Evolutionary conservation across 2,888 invertebrate species (phyloP), one percentile per base, ranked within the genome.

Genomic region (Chaitophorus viminalis): DNA sequence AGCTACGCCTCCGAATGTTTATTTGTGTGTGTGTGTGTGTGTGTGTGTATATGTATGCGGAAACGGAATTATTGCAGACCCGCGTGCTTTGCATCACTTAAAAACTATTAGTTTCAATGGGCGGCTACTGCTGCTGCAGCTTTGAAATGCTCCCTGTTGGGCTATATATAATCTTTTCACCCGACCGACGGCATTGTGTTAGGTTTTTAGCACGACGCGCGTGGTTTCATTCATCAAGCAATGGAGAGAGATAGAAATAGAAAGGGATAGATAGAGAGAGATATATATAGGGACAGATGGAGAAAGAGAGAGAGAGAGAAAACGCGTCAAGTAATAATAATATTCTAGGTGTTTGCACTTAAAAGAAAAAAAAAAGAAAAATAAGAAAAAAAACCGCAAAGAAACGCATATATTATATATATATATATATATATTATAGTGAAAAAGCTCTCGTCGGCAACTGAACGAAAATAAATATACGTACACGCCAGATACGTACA

Each of bases 391-490:
- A n/a, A 6, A 68, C n/a, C 17, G 18, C 33, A 25, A 36, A 29
- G 25, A 33, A 60, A 78, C 46, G 46, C 11, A 46, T 11, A 3
- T n/a, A n/a, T n/a, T n/a, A n/a, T n/a, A n/a, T n/a, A n/a, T n/a
- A n/a, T n/a, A n/a, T n/a, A n/a, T n/a, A n/a, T n/a, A n/a, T n/a
- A n/a, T n/a, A n/a, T n/a, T n/a, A n/a, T n/a, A n/a, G n/a, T n/a
- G 46, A 2, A 60, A 78, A 78, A 78, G 60, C 60, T 33, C 60
- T 29, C 31, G 8, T n/a, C 14, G 36, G 39, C 60, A 18, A 17
- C 36, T n/a, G 29, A 39, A 81, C 78, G 36, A 29, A 81, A 65
- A 81, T 52, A 82, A 52, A 52, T n/a, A n/a, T 6, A 78, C 36
- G 46, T 14, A 46, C 11, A 14, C 46, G 46, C 0, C 14, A 11